Evolutionary conservation across 2,888 invertebrate genomes (phyloP).

Genomic region (Spialia ferax): DNA sequence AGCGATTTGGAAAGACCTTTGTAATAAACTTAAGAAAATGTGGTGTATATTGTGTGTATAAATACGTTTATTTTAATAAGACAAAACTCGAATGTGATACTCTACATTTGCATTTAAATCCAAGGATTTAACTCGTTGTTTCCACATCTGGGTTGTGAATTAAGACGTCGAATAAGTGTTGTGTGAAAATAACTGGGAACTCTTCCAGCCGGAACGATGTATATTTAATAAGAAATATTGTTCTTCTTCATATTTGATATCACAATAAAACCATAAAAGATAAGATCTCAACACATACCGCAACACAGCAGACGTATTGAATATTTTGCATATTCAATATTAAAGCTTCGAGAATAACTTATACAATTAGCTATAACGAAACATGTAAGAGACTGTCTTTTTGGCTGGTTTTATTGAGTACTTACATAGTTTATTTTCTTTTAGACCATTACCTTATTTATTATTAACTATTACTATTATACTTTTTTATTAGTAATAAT

Average conservation of each 20-base stretch:
- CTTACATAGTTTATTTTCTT: no score
- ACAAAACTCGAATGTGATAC: background rate
- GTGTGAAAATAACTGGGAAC: constrained; percentile 63
- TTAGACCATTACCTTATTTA: no score
- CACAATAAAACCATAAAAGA: background rate
- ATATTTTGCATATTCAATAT: background rate
- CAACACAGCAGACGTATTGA: background rate
- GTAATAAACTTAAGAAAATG: background rate
- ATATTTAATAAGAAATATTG: background rate
- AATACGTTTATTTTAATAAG: constrained; percentile 16
- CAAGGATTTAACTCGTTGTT: constrained; percentile 57
- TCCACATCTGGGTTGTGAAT: constrained; percentile 74
- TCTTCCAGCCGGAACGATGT: constrained; percentile 35
- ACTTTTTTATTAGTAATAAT: no score
- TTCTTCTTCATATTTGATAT: background rate
- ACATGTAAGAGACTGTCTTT: no score
- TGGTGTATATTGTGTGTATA: background rate
- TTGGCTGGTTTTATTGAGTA: no score
- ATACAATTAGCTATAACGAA: no score
- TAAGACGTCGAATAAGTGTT: constrained; percentile 57
- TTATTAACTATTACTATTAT: no score
- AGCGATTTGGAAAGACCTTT: background rate
- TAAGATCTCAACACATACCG: background rate
- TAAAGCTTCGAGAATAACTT: no score
- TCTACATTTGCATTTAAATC: constrained; percentile 55